These are phyloP conservation scores for Microplitis mediator DNA, from an alignment of 1,140 invertebrate species.

Conservation along the genomic window DNA sequence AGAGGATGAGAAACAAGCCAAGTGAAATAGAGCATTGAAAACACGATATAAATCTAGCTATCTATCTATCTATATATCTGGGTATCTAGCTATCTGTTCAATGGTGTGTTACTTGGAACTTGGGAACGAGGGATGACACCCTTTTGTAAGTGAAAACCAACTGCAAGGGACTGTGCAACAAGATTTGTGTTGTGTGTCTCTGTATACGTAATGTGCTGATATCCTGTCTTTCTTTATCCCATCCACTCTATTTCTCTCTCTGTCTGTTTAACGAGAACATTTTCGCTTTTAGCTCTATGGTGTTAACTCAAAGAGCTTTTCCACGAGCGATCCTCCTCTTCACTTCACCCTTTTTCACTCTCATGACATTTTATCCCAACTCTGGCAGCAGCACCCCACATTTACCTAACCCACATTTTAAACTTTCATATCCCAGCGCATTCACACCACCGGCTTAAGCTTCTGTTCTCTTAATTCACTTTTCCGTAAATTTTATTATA, in stretches of 20 bases:
- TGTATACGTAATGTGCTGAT: not conserved
- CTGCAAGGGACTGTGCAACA: not conserved
- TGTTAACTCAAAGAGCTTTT: slow-evolving; percentile 7
- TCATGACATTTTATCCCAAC: no score
- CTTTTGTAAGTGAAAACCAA: not conserved
- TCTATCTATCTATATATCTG: not conserved
- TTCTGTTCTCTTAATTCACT: no score
- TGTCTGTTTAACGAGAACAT: not conserved
- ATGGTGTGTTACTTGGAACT: not conserved
- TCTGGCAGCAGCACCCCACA: not conserved
- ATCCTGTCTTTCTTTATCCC: not conserved
- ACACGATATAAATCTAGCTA: not conserved
- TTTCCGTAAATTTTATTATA: no score
- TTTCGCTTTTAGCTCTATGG: slow-evolving; percentile 5
- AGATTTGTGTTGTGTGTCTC: not conserved
- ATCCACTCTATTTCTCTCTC: no score
- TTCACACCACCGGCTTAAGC: no score
- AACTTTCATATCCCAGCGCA: no score
- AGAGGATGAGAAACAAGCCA: no score
- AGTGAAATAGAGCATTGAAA: no score
- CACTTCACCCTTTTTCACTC: not conserved
- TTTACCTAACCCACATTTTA: not conserved
- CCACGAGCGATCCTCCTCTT: not conserved
- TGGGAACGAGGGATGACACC: not conserved
- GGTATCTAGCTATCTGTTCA: not conserved